A percentile compares a stretch with the other conserved stretches of the same genome.
Conservation (phyloP, 2,888 invertebrate genomes). For the Athalia circularis region DNA sequence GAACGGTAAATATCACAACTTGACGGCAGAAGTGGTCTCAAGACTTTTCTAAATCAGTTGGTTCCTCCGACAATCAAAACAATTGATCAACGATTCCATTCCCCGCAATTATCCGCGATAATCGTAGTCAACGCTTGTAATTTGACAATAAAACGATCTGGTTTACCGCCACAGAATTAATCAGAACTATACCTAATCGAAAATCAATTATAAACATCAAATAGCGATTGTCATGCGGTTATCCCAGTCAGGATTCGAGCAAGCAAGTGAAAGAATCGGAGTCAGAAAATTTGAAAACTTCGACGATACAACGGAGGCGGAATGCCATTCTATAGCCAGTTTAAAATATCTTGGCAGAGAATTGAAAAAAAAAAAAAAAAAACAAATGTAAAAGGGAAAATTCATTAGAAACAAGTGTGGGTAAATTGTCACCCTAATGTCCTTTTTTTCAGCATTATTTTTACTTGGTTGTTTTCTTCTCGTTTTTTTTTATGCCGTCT, state of each 20-base stretch:
- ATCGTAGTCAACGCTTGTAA: too few species aligned
- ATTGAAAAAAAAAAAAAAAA: neutral
- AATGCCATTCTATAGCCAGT: slow-evolving; percentile 17
- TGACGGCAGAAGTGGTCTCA: slow-evolving; percentile 40
- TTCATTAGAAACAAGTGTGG: slow-evolving; percentile 10
- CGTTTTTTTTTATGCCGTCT: neutral
- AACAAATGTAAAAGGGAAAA: neutral
- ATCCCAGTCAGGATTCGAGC: slow-evolving; percentile 11
- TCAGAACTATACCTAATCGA: too few species aligned
- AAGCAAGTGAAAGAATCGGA: neutral
- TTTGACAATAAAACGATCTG: too few species aligned
- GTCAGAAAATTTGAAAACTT: neutral
- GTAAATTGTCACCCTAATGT: neutral
- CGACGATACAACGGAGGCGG: slow-evolving; percentile 19
- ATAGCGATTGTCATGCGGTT: neutral
- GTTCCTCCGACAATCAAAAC: slow-evolving; percentile 17
- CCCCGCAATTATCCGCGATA: neutral
- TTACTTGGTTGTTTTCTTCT: neutral
- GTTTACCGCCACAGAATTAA: too few species aligned
- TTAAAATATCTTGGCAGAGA: slow-evolving; percentile 1
- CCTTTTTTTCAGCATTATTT: neutral
- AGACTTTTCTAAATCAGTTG: slow-evolving; percentile 44
- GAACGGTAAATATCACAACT: slow-evolving; percentile 40
- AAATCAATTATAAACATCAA: neutral
- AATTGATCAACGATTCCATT: slow-evolving; percentile 2